A percentile compares a stretch with the other conserved stretches of the same genome.
phyloP scores from a whole-genome alignment of 2,113 vertebrate species.

The Papio anubis region DNA sequence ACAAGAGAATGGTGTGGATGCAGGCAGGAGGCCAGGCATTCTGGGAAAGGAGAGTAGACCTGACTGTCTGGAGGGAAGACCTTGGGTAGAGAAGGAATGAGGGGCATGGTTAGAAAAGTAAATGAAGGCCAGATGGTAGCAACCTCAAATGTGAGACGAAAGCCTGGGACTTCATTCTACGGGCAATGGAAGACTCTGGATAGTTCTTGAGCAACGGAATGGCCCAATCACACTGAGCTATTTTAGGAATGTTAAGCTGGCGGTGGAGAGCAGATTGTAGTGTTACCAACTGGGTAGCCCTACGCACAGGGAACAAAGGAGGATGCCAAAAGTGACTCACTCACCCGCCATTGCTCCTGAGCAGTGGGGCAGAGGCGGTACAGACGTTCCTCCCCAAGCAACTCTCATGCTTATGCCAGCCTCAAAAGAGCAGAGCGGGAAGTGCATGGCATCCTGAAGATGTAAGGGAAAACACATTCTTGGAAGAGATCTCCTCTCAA shows the following conservation, averaged over 20 bases:
- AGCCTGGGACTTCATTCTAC: background rate
- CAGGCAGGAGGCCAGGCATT: background rate
- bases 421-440: conserved; percentile 69
- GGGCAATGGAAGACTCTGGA: background rate
- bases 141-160: background rate
- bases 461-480: conserved; percentile 64
- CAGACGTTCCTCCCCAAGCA: background rate
- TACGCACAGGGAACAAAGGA: background rate
- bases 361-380: background rate
- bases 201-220: background rate
- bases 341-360: background rate
- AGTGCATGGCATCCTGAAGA: conserved; percentile 23
- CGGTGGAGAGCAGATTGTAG: background rate
- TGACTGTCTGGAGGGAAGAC: background rate
- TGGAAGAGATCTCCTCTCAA: conserved; percentile 58
- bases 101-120: background rate
- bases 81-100: background rate
- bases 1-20: background rate
- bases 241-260: background rate
- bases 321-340: background rate
- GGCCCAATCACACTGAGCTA: background rate
- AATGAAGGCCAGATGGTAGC: background rate
- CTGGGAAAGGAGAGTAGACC: background rate
- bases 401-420: conserved; percentile 26
- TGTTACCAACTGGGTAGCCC: background rate